Conservation (phyloP, 1,140 invertebrate species). For the Scaptodrosophila lebanonensis region DNA sequence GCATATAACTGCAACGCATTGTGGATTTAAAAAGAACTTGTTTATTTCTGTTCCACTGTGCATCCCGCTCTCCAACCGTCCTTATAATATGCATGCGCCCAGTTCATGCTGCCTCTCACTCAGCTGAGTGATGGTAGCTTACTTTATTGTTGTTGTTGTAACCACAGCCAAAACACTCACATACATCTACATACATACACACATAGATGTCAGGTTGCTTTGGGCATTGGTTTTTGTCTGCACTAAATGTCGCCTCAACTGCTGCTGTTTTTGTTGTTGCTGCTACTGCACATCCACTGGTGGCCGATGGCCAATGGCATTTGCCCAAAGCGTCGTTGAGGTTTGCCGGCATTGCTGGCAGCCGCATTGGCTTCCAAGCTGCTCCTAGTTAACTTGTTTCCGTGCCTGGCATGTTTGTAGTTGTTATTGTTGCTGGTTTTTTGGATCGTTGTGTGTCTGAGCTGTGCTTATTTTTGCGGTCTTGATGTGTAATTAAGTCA, state of each 20-base stretch:
- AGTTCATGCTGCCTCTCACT: no score
- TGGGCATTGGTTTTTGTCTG: slow-evolving; percentile 11
- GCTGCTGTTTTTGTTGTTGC: background rate
- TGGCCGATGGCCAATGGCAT: slow-evolving; percentile 21
- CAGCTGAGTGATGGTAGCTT: slow-evolving; percentile 2
- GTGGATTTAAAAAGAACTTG: no score
- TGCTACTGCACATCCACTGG: no score
- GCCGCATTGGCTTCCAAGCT: slow-evolving; percentile 31
- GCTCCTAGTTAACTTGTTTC: slow-evolving; percentile 39
- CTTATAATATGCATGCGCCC: no score
- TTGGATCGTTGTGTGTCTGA: no score
- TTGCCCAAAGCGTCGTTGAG: slow-evolving; percentile 31
- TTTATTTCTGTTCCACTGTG: no score
- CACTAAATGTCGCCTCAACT: no score
- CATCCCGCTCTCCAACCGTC: no score
- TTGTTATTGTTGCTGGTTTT: slow-evolving; percentile 5
- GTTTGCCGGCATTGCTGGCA: slow-evolving; percentile 25
- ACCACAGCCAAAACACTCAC: slow-evolving; percentile 57
- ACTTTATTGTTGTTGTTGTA: slow-evolving; percentile 20
- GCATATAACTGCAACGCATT: no score
- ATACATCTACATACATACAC: slow-evolving; percentile 1
- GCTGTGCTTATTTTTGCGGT: slow-evolving; percentile 41
- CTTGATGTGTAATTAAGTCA: slow-evolving; percentile 52
- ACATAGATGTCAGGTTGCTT: slow-evolving; percentile 6
- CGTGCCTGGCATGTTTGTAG: slow-evolving; percentile 16